These are phyloP conservation scores for Psococerastis gibbosa DNA, from an alignment of 2,888 invertebrate species.

Conservation along the genomic window DNA sequence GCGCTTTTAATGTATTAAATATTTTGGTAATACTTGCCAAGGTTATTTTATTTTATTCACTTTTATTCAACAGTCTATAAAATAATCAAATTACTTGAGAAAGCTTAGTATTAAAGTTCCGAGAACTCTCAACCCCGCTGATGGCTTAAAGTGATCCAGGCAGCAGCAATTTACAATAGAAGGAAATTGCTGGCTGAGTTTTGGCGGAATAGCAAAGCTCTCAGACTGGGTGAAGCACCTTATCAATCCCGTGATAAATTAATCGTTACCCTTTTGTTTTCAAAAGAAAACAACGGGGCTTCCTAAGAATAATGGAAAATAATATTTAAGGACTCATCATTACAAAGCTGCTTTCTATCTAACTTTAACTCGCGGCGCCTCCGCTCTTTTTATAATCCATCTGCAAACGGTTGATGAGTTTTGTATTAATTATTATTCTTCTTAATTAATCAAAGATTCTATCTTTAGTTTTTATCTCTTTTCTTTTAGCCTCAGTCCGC, in stretches of 20 bases:
- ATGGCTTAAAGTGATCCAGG: no score
- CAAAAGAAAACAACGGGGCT: constrained; percentile 10
- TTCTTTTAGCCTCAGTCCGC: constrained; percentile 1
- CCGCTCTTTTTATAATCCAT: background rate
- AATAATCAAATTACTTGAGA: no score
- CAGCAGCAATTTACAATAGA: no score
- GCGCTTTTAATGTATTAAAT: no score
- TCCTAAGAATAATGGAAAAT: constrained; percentile 11
- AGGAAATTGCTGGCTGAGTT: no score
- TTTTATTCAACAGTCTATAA: no score
- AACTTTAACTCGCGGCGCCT: background rate
- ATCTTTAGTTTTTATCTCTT: constrained; percentile 9
- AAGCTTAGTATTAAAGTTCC: no score
- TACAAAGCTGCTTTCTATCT: background rate
- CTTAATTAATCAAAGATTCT: constrained; percentile 11
- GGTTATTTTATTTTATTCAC: no score
- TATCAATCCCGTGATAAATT: constrained; percentile 9
- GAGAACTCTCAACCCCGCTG: no score
- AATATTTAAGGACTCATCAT: constrained; percentile 9
- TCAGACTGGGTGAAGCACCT: no score
- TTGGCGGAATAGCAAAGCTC: no score
- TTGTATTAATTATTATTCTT: constrained; percentile 11
- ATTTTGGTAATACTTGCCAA: no score
- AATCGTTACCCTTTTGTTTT: constrained; percentile 11
- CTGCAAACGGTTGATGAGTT: constrained; percentile 9